phyloP scores from a whole-genome alignment of 1,140 invertebrate species.

The Acyrthosiphon pisum region DNA sequence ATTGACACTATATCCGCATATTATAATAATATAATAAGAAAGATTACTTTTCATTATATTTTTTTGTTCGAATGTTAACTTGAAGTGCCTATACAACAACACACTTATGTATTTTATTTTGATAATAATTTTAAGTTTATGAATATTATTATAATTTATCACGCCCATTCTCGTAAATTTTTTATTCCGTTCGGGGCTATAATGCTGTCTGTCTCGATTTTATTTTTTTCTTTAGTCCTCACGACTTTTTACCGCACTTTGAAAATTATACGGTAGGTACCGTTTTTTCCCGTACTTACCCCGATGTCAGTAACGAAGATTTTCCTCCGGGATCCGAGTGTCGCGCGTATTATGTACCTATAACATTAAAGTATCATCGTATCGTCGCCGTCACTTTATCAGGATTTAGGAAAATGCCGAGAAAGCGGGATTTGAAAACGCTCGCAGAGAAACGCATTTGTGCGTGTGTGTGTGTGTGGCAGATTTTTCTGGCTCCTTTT shows the following conservation, averaged over 20 bases:
- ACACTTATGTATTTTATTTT: too few species aligned
- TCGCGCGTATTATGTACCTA: neutral
- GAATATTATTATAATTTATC: neutral
- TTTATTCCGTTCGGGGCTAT: too few species aligned
- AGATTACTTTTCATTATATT: neutral
- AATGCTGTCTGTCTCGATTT: neutral
- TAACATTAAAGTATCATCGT: neutral
- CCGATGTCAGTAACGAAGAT: neutral
- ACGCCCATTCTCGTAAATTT: neutral
- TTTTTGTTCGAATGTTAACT: neutral
- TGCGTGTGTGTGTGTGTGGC: neutral
- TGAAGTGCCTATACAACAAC: neutral
- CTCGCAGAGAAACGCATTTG: neutral
- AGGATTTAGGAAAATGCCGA: neutral
- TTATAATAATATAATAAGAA: neutral
- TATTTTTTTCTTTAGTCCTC: neutral
- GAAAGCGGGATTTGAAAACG: conserved; percentile 5
- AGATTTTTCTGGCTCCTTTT: conserved; percentile 34
- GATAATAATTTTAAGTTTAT: neutral
- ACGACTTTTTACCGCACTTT: neutral
- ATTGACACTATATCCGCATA: neutral
- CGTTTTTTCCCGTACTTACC: neutral
- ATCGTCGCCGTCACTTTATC: neutral
- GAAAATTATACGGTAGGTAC: neutral
- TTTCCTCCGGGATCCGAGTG: neutral